A percentile compares a stretch with the other conserved stretches of the same genome.
Conservation (phyloP, 2,888 invertebrate species). For the Xestia rhomboidea region DNA sequence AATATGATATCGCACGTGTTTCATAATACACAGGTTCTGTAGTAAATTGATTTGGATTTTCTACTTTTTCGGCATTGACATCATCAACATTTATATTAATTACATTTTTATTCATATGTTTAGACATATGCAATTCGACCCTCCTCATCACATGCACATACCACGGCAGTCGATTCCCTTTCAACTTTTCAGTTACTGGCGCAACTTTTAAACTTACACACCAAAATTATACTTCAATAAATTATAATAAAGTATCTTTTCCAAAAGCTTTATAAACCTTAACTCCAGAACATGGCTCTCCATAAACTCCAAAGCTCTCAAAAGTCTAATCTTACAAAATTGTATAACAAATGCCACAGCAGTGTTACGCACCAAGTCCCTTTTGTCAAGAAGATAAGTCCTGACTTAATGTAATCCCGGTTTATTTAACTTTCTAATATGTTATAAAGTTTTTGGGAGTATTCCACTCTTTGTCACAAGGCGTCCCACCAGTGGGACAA, state of each 20-base stretch:
- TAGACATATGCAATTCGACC: no score
- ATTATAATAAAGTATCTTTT: slow-evolving; percentile 9
- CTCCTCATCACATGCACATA: no score
- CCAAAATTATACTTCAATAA: neutral
- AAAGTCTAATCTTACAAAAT: slow-evolving; percentile 61
- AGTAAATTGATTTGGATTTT: no score
- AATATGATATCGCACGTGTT: no score
- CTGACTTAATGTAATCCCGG: slow-evolving; percentile 53
- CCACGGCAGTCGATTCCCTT: no score
- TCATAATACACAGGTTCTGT: no score
- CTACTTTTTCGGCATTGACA: no score
- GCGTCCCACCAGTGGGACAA: neutral
- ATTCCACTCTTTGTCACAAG: neutral
- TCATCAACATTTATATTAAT: no score
- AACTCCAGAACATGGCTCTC: slow-evolving; percentile 21
- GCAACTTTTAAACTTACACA: no score
- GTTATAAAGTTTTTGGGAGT: slow-evolving; percentile 46
- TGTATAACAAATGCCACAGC: slow-evolving; percentile 51
- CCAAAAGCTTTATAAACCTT: slow-evolving; percentile 15
- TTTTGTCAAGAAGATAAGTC: slow-evolving; percentile 54
- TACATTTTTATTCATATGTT: no score
- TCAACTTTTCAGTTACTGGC: no score
- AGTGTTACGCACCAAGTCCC: slow-evolving; percentile 41
- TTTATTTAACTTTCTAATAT: slow-evolving; percentile 61
- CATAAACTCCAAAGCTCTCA: slow-evolving; percentile 33